Base-by-base conservation (phyloP, 2,113 vertebrate species). In the Fregata magnificens region DNA sequence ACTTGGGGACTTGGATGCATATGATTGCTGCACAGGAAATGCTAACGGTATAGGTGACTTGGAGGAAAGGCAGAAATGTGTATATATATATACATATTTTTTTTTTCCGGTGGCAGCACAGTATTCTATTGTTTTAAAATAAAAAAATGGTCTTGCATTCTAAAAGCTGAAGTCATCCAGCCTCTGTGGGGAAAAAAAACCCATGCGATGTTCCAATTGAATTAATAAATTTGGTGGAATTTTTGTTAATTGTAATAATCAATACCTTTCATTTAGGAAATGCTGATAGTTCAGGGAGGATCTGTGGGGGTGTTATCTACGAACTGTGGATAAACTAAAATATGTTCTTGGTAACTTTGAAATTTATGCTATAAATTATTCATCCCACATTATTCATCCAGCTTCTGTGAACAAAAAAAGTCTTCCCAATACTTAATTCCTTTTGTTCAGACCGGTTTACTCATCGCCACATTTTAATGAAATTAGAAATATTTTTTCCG, bases 1-100 rank as follows among this genome's bases (percentile, higher is more conserved):
- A 34, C 22, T 26, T 1, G 0, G 28, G 32, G 29, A 10, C 21
- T 62, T 32, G 40, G 4, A 19, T 10, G 10, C 9, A 0, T 9
- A 0, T 11, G 19, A 12, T 42, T 9, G 13, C 32, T 67, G 2
- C 32, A 24, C 21, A 49, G n/a, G 17, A 38, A 59, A 5, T 36
- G 15, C 4, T 66, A 14, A 36, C 0, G 4, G 12, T 52, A 21
- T 31, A 10, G 9, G 24, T 40, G 9, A 25, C 32, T 71, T 58
- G 6, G 16, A 63, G n/a, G 19, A 69, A 61, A 61, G 34, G 34
- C 34, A 81, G 6, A 66, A 40, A 6, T 34, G 28, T n/a, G n/a
- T n/a, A n/a, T n/a, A n/a, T n/a, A n/a, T n/a, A n/a, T n/a, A n/a
- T n/a, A n/a, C n/a, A n/a, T 13, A 29, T 12, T 36, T 40, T 16